phyloP scores from a whole-genome alignment of 2,113 vertebrate species.

The Periophthalmus modestus region DNA sequence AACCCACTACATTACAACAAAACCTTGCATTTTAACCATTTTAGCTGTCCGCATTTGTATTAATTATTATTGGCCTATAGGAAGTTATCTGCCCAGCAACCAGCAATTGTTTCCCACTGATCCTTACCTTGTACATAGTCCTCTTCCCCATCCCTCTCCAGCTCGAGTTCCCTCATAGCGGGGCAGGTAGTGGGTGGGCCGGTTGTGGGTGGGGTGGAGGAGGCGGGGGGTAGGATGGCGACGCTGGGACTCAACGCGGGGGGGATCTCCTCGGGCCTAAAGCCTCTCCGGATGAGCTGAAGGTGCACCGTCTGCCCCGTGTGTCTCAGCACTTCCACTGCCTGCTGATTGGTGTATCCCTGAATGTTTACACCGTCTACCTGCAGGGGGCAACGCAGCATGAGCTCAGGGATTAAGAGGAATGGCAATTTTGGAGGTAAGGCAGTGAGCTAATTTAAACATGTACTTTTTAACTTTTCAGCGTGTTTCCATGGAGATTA shows the following conservation, averaged over 20 bases:
- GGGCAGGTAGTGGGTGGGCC: conserved; percentile 33
- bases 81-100: too few relatives aligned
- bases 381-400: conserved; percentile 69
- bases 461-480: neutral
- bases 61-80: too few relatives aligned
- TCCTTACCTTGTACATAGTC: conserved; percentile 56
- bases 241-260: conserved; percentile 30
- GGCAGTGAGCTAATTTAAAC: neutral
- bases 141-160: conserved; percentile 50
- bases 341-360: conserved; percentile 96
- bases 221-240: conserved; percentile 26
- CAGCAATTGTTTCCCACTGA: neutral
- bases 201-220: conserved; percentile 39
- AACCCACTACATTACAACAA: too few relatives aligned
- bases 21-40: too few relatives aligned
- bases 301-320: conserved; percentile 90
- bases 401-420: conserved; percentile 17
- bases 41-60: too few relatives aligned
- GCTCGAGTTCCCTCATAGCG: conserved; percentile 62
- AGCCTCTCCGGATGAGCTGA: conserved; percentile 83
- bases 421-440: neutral
- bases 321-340: conserved; percentile 90
- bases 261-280: conserved; percentile 78
- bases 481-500: neutral
- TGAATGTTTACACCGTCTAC: conserved; percentile 93